Evolutionary conservation across 2,888 invertebrate genomes (phyloP).

Genomic region (Phasia obesa): DNA sequence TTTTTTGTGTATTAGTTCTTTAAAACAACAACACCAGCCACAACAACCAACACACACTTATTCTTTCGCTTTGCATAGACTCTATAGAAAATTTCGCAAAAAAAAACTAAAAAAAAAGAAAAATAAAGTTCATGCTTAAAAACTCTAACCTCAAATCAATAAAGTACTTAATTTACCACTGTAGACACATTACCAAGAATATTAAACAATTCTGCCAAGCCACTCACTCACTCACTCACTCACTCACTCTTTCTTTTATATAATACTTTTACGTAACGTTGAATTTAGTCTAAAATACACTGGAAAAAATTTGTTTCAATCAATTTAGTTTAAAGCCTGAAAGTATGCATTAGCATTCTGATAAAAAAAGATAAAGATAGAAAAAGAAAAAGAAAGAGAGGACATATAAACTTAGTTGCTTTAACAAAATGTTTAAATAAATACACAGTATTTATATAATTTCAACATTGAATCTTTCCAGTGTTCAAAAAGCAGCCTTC

Average conservation of each 20-base stretch:
- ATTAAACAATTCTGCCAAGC: slow-evolving; percentile 49
- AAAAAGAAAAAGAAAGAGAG: too few relatives aligned
- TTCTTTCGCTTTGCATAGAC: slow-evolving; percentile 37
- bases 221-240: slow-evolving; percentile 22
- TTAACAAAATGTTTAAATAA: too few relatives aligned
- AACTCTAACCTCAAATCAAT: slow-evolving; percentile 71
- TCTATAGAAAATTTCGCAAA: slow-evolving; percentile 32
- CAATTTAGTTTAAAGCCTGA: neutral
- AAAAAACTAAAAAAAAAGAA: slow-evolving; percentile 4
- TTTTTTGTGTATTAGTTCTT: slow-evolving; percentile 23
- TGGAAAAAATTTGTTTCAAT: neutral
- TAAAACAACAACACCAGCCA: neutral
- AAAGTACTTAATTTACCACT: slow-evolving; percentile 71
- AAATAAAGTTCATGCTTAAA: slow-evolving; percentile 57
- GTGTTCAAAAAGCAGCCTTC: too few relatives aligned
- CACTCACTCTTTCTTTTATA: neutral
- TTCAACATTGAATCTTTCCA: too few relatives aligned
- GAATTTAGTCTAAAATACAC: slow-evolving; percentile 32
- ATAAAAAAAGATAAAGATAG: too few relatives aligned
- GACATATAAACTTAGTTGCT: too few relatives aligned
- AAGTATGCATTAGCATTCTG: neutral
- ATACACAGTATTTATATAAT: too few relatives aligned
- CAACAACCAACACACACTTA: slow-evolving; percentile 15
- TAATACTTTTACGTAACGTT: too few relatives aligned
- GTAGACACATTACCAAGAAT: slow-evolving; percentile 67